Base-by-base conservation (phyloP, 2,113 vertebrate species). In the Ciconia stormi region DNA sequence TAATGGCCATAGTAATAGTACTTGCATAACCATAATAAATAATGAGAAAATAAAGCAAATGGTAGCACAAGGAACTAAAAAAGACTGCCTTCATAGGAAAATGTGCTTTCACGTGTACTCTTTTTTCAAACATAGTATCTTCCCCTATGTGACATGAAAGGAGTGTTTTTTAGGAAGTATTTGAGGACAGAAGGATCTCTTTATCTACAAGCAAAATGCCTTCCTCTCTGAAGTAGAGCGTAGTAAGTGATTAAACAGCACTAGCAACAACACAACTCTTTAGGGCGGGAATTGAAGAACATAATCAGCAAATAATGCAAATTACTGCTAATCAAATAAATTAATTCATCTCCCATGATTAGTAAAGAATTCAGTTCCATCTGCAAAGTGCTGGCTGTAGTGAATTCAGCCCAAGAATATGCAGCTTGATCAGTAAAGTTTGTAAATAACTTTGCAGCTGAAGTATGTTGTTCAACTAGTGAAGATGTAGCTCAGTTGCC, bases 381-480 rank as follows among this genome's bases (percentile, higher is more conserved):
- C 95, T 97, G 59, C 91, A 95, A 95, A 97, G 89, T 87, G 81
- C 83, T 91, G 84, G 93, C 84, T 96, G 92, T 83, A 87, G 95
- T 92, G 96, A 94, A 97, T 94, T 94, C 65, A 90, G 81, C 38
- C 72, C 76, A 73, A 96, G 95, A 96, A 94, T 53, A 73, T 90
- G 87, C 84, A 96, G 96, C 96, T 97, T 95, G 94, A 97, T 95
- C 94, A 94, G 92, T 96, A 97, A 97, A 97, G 96, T 98, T 98
- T 98, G 97, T 96, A 97, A 98, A 98, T 98, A 98, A 94, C 89
- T 98, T 97, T 93, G 87, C 94, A 97, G 97, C 96, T 95, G 97
- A 98, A 95, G 92, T 62, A 63, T 81, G 89, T 56, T 85, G 65
- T 97, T 97, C 84, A 96, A 10, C 49, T 80, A 83, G 91, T 76